Evolutionary conservation across 2,797 vertebrate genomes (phyloP).

Genomic region (Hemitrygon akajei): DNA sequence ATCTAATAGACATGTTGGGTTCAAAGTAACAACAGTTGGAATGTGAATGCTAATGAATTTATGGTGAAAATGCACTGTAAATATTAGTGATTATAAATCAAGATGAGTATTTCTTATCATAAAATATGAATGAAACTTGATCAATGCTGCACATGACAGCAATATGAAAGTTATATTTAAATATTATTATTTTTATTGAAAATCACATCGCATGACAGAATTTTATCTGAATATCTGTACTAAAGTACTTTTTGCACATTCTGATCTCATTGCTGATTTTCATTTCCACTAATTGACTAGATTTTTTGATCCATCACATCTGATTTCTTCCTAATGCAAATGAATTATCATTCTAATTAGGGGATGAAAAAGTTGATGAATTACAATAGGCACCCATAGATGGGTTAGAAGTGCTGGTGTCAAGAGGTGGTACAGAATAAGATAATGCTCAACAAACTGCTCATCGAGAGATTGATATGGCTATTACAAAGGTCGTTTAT

Average conservation of each 20-base stretch:
- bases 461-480: not conserved
- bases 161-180: not conserved
- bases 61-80: not conserved
- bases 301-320: not conserved
- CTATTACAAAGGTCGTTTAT: not conserved
- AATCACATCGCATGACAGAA: not conserved
- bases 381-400: not conserved
- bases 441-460: not conserved
- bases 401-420: not conserved
- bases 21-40: not conserved
- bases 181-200: not conserved
- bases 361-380: not conserved
- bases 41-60: not conserved
- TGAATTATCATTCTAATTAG: not conserved
- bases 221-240: conserved; percentile 6
- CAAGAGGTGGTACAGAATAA: not conserved
- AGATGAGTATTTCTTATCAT: not conserved
- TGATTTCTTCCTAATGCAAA: not conserved
- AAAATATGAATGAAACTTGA: not conserved
- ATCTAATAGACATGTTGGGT: not conserved
- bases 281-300: not conserved
- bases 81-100: not conserved
- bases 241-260: not conserved
- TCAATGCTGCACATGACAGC: not conserved
- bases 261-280: not conserved